These are phyloP conservation scores for Alexandromys fortis DNA, from an alignment of 2,113 vertebrate genomes.

Conservation along the genomic window DNA sequence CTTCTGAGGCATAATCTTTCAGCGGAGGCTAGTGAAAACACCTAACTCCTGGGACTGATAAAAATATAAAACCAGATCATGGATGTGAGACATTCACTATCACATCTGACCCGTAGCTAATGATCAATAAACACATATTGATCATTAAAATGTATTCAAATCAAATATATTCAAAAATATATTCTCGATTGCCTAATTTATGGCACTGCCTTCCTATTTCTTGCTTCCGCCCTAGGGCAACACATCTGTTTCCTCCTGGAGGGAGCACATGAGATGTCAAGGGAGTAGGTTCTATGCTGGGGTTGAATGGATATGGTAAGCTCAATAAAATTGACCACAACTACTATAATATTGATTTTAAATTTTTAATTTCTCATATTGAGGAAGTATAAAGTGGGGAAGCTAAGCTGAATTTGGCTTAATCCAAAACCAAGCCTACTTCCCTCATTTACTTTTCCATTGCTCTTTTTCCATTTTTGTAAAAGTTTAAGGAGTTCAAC, in stretches of 20 bases:
- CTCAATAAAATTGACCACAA: slow-evolving; percentile 32
- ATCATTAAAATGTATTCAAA: neutral
- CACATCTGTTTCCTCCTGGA: neutral
- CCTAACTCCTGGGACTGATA: neutral
- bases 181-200: neutral
- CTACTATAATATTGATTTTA: slow-evolving; percentile 2
- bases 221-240: neutral
- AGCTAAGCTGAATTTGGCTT: slow-evolving; percentile 39
- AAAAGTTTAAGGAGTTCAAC: slow-evolving; percentile 38
- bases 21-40: neutral
- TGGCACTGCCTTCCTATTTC: neutral
- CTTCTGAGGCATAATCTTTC: slow-evolving; percentile 10
- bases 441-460: neutral
- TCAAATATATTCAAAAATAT: neutral
- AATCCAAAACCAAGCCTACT: neutral
- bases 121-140: neutral
- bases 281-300: neutral
- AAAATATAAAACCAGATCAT: slow-evolving; percentile 33
- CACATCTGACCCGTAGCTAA: slow-evolving; percentile 1
- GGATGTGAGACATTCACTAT: slow-evolving; percentile 36
- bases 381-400: neutral
- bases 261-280: neutral
- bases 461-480: slow-evolving; percentile 7
- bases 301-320: neutral
- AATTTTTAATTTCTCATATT: slow-evolving; percentile 41